Evolutionary conservation across 2,113 vertebrate genomes (phyloP), one percentile per base, ranked within the genome.

Genomic region (Paraplagusia blochii): DNA sequence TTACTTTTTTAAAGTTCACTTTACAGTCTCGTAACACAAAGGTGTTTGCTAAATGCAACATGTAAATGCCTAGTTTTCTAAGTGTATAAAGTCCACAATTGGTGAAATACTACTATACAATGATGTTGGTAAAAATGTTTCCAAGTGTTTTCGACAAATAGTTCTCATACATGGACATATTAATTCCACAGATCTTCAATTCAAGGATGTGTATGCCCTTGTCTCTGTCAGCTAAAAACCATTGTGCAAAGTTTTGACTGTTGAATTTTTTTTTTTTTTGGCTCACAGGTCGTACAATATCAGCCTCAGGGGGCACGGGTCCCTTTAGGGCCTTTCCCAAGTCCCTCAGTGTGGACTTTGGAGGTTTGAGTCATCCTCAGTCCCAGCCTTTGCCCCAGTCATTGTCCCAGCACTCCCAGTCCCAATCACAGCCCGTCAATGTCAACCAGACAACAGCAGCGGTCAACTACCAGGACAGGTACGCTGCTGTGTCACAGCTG

Each of bases 321-420:
- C 89, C 91, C 46, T 92, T 92, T 71, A 88, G 90, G 61, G 82
- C 85, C 65, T 90, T 92, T 60, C 90, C 90, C 49, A 92, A 92
- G 73, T 92, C 91, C 15, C 69, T 91, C 58, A 92, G 91, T 53
- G 83, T 91, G 58, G 91, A 92, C 78, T 91, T 92, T 3, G 90
- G 91, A 12, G 89, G 89, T 22, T 74, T 91, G 58, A 76, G 38
- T 56, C 86, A 88, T 12, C 69, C 79, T 6, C 81, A 71, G 9
- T 35, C 44, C 11, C 79, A 69, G 55, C 9, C 63, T 12, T 66
- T 69, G 69, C 74, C 79, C 17, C 84, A 83, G 39, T 75, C 80
- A 45, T 63, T 75, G 65, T 35, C 48, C 7, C 79, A 70, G 49
- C 73, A 19, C 11, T 29, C 22, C 22, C 61, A 47, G 19, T 69